These are phyloP conservation scores for Diorhabda sublineata DNA, from an alignment of 1,140 invertebrate species.

Conservation along the genomic window DNA sequence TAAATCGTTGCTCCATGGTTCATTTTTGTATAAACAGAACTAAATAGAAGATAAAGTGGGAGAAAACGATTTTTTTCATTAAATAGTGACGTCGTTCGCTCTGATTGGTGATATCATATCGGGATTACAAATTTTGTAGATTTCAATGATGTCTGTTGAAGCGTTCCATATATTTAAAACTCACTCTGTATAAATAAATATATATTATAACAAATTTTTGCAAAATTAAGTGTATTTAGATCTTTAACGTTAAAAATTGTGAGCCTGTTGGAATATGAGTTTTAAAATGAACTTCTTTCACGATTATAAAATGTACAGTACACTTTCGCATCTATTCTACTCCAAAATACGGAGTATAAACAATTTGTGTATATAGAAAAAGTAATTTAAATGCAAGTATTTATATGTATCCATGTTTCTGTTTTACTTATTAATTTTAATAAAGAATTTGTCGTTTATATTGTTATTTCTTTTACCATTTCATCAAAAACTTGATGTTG, in stretches of 20 bases:
- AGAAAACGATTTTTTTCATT: no score
- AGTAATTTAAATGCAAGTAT: slow-evolving; percentile 43
- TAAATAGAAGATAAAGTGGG: no score
- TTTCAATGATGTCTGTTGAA: no score
- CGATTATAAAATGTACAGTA: slow-evolving; percentile 32
- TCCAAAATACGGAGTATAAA: slow-evolving; percentile 42
- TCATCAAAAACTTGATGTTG: no score
- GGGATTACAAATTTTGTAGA: no score
- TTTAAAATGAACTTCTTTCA: slow-evolving; percentile 20
- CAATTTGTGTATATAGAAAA: slow-evolving; percentile 37
- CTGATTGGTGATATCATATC: no score
- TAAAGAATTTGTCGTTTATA: slow-evolving; percentile 47
- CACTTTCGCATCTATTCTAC: slow-evolving; percentile 28
- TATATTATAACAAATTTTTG: slow-evolving; percentile 12
- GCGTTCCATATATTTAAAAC: no score
- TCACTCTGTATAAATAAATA: neutral
- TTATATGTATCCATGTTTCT: slow-evolving; percentile 47
- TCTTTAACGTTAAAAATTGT: slow-evolving; percentile 41
- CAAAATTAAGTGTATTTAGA: slow-evolving; percentile 19
- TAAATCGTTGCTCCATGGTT: no score
- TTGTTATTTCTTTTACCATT: neutral
- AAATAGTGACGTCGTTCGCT: no score
- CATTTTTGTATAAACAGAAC: no score
- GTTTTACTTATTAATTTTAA: slow-evolving; percentile 50
- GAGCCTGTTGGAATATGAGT: slow-evolving; percentile 30